Evolutionary conservation across 2,888 invertebrate genomes (phyloP), one percentile per base, ranked within the genome.

Genomic region (Tipula vernalis): DNA sequence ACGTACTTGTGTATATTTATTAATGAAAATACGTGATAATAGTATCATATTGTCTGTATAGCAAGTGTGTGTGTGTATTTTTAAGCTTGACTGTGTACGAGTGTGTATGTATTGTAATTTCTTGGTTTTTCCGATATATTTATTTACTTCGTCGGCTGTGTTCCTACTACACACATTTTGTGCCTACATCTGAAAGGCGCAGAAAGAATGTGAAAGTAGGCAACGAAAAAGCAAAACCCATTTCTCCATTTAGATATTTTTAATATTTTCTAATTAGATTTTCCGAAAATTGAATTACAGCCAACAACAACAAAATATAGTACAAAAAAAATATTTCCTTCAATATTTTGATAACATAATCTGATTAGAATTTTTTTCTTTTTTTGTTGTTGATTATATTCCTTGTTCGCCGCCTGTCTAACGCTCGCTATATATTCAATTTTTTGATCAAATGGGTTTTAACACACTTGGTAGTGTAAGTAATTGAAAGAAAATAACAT

Each of bases 321-420:
- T 71, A 71, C 28, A 71, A 5, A 71, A 8, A 28, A 28, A 71
- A 28, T 10, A 71, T 71, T 71, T 71, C 71, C 71, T 13, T 71
- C 71, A 71, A 71, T 71, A 71, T 71, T 71, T 71, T 71, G 71
- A 71, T 71, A 71, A 71, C 71, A 71, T 71, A 71, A 71, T 71
- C 71, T 71, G 71, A 71, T 71, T 71, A 71, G 71, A 71, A 71
- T 28, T 28, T 71, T 71, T 28, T 28, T 71, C 28, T 71, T 28
- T 28, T 71, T 71, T 28, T 28, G 28, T 28, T 28, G 28, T 71
- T 71, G 71, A 71, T 71, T 71, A 71, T 71, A 71, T 71, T 71
- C 28, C 3, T 71, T 71, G 71, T 71, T 71, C 28, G 28, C 71
- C 28, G 28, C 71, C 71, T 71, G 71, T 28, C 71, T 71, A 28